These are phyloP conservation scores for Nymphalis polychloros DNA, from an alignment of 2,888 invertebrate species.

Conservation along the genomic window DNA sequence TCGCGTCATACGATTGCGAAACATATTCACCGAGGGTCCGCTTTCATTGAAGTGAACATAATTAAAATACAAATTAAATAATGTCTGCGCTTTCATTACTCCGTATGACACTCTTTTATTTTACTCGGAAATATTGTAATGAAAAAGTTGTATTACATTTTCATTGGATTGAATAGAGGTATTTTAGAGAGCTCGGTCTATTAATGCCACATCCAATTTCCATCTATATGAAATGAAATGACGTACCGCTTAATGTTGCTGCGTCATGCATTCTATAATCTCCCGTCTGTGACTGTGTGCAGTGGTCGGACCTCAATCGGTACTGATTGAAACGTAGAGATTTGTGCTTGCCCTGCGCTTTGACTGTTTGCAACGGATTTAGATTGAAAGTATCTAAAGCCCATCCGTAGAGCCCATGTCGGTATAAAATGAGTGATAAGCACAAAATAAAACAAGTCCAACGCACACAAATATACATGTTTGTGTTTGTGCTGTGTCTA, in stretches of 20 bases:
- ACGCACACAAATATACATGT: background rate
- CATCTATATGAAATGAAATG: conserved; percentile 63
- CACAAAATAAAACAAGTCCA: background rate
- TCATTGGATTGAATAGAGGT: conserved; percentile 33
- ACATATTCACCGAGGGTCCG: background rate
- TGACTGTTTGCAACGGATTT: conserved; percentile 45
- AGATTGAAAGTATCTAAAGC: conserved; percentile 25
- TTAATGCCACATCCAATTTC: conserved; percentile 67
- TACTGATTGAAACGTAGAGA: conserved; percentile 70
- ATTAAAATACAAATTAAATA: conserved; percentile 25
- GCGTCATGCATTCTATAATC: conserved; percentile 71
- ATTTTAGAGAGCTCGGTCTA: conserved; percentile 40
- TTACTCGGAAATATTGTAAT: conserved; percentile 25
- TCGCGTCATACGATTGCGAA: too few species aligned
- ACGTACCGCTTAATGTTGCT: conserved; percentile 60
- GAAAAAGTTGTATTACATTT: conserved; percentile 32
- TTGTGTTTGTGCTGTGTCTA: background rate
- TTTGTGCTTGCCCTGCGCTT: conserved; percentile 63
- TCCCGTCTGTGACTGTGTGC: conserved; percentile 45
- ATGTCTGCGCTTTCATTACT: conserved; percentile 26
- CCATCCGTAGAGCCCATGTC: background rate
- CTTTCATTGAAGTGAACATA: conserved; percentile 32
- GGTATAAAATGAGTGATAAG: background rate
- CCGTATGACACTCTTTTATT: conserved; percentile 22
- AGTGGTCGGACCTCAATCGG: conserved; percentile 61